Base-by-base conservation (phyloP, 1,140 invertebrate genomes). In the Hypsibius dujardini region DNA sequence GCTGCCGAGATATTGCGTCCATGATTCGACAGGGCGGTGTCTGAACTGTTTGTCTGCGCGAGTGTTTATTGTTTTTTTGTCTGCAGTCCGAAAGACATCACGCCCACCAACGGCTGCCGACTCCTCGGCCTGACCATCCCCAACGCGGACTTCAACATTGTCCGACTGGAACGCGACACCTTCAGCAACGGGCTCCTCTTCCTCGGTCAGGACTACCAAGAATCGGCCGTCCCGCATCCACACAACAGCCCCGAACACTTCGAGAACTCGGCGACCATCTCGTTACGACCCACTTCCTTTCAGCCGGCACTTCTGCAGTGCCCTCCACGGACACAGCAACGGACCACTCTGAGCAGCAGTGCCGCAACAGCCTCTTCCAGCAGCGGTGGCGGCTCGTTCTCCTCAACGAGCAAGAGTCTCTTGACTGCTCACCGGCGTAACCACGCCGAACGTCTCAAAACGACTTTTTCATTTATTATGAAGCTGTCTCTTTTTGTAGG, bases 141-240 rank as follows among this genome's bases (percentile, higher is more conserved):
- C 42, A 67, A 67, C 42, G 12, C 42, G 42, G 62, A 67, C 42
- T 42, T 67, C 62, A 67, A 67, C 45, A 67, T 67, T 12, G 62
- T 67, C 3, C 62, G 62, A 42, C 12, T 67, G 62, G 62, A 67
- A 67, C 12, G 42, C 7, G 62, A 67, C 42, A 42, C 42, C 3
- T 45, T 12, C 3, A 42, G 42, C 45, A 67, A 67, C 42, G 45
- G 12, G 12, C 12, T 67, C 3, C 62, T 67, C 12, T 42, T 15
- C 42, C 62, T 67, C 3, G 62, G 62, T 7, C 62, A 67, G 42
- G 62, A 67, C 42, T 67, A 67, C 45, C 62, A 67, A 67, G 62
- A 67, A 15, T 3, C 62, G 12, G 3, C 62, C 7, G 50, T 56
- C 7, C 28, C 28, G 28, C 28, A 28, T 56, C 7, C 7, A 56